Percentiles rank a stretch among this genome's conserved stretches.
Evolutionary conservation across 2,113 vertebrate genomes (phyloP).

Genomic region (Columba livia): DNA sequence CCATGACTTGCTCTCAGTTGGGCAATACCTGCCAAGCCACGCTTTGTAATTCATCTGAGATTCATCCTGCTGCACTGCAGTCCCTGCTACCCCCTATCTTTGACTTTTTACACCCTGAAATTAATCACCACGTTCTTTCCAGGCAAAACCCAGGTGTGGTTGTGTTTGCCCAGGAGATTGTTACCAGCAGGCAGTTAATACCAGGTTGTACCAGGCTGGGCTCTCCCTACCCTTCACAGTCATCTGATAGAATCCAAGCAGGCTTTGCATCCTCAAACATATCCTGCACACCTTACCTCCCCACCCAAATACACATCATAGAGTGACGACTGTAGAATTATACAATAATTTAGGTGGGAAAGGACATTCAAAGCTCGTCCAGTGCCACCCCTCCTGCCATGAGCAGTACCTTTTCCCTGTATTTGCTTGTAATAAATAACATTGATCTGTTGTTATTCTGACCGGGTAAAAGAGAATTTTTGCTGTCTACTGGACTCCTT

Average conservation of each 20-base stretch:
- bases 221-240: not conserved
- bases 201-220: conserved; percentile 12
- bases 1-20: not conserved
- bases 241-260: not conserved
- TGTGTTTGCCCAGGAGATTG: conserved; percentile 11
- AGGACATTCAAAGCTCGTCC: too few species aligned
- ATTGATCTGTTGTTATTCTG: not conserved
- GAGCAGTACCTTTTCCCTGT: not conserved
- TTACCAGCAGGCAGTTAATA: not conserved
- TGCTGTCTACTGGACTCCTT: not conserved
- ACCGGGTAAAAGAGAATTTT: not conserved
- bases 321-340: not conserved
- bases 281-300: not conserved
- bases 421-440: not conserved
- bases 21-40: not conserved
- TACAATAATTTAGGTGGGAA: not conserved
- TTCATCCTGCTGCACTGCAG: not conserved
- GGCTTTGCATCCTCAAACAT: not conserved
- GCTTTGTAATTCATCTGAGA: not conserved
- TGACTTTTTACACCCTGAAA: not conserved
- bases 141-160: conserved; percentile 22
- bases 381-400: too few species aligned
- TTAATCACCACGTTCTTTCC: not conserved
- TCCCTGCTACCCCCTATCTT: not conserved
- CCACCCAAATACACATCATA: not conserved